phyloP scores from a whole-genome alignment of 1,140 invertebrate species.

The Bombus vancouverensis region DNA sequence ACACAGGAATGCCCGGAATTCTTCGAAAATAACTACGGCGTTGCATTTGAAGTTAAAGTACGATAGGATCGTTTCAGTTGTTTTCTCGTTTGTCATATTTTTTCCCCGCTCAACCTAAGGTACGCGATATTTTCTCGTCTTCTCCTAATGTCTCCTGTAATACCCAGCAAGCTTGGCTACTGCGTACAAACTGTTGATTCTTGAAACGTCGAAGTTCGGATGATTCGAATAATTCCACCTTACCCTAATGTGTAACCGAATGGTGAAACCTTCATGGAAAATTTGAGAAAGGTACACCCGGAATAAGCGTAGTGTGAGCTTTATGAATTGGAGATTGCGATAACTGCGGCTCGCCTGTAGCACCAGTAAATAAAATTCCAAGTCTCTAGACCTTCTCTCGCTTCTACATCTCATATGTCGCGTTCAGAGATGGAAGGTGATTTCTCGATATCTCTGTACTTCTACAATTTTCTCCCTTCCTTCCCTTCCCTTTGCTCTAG shows the following conservation, averaged over 20 bases:
- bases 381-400: neutral
- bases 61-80: too few species aligned
- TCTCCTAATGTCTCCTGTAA: too few species aligned
- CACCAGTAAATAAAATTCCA: neutral
- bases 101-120: rapidly evolving
- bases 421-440: conserved; percentile 23
- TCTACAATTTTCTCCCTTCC: neutral
- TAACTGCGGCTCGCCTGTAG: neutral
- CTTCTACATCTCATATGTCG: neutral
- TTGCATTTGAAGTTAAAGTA: too few species aligned
- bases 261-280: neutral
- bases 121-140: too few species aligned
- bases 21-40: too few species aligned
- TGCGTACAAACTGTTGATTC: too few species aligned
- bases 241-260: too few species aligned
- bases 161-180: too few species aligned
- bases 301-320: neutral
- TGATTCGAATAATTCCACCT: too few species aligned
- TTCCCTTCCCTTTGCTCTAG: neutral
- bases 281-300: neutral
- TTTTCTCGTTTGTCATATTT: too few species aligned
- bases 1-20: too few species aligned
- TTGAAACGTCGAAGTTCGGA: too few species aligned
- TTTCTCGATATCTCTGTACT: conserved; percentile 46
- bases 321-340: neutral